Base-by-base conservation (phyloP, 2,113 vertebrate genomes). In the Perca fluviatilis region DNA sequence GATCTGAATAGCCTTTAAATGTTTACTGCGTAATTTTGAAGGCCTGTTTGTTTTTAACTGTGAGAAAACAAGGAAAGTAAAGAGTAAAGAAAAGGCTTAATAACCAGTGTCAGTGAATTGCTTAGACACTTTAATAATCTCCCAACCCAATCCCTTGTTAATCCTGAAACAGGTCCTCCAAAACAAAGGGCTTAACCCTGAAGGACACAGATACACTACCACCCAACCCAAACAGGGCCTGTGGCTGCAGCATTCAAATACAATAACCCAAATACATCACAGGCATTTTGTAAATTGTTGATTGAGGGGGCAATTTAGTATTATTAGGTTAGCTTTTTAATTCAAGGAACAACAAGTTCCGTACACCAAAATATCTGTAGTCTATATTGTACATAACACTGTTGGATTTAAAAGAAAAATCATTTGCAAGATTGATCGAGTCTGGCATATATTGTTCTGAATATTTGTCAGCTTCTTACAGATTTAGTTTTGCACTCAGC, bases 131-230 rank as follows among this genome's bases (percentile, higher is more conserved):
- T 58, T 76, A 58, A 80, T 90, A 86, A 92, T 91, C 87, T 86
- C 71, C 85, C 63, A 83, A 71, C 64, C 53, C 80, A 83, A 92
- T 92, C 91, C 88, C 61, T 75, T 82, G 71, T 66, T 94, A 94
- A 94, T 91, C 91, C 88, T 90, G 51, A 89, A 77, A 82, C 73
- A 83, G 84, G 62, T 88, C 56, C 54, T 84, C 51, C 68, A 66
- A 62, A 77, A 86, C 81, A 90, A 82, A 86, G 83, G 67, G 85
- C 54, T 92, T 90, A 89, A 56, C 40, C 27, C 46, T 85, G 82
- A 89, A 88, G 84, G 84, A 83, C 82, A 84, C 25, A 25, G 61
- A 82, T 47, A 74, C 30, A 3, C 36, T 19, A n/a, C 33, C 1
- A 21, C 46, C 30, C 40, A 77, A 46, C 43, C 33, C 57, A 82